phyloP scores from a whole-genome alignment of 2,113 vertebrate species.

The Peromyscus maniculatus region DNA sequence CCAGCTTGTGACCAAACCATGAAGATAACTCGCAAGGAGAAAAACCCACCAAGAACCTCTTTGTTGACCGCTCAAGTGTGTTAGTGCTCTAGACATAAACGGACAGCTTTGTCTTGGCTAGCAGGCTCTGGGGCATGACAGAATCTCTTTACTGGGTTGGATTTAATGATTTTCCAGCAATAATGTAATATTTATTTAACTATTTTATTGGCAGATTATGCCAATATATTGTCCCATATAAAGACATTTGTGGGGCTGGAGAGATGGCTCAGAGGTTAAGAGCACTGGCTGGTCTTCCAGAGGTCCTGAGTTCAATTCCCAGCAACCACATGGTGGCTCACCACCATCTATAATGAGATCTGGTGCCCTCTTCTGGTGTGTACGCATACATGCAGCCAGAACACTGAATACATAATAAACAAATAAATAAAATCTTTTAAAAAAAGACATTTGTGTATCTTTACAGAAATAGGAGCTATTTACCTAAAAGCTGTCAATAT shows the following conservation, averaged over 20 bases:
- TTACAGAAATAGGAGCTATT: constrained; percentile 21
- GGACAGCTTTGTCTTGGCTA: background rate
- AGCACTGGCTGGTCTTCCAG: too few species aligned
- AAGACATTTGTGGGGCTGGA: background rate
- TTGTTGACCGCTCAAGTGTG: background rate
- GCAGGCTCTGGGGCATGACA: background rate
- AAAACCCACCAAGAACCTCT: background rate
- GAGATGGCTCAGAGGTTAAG: too few species aligned
- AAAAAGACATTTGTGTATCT: background rate
- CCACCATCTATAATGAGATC: too few species aligned
- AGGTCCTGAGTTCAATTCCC: too few species aligned
- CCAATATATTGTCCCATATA: background rate
- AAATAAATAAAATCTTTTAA: too few species aligned
- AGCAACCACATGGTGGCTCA: too few species aligned
- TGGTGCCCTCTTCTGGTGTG: too few species aligned
- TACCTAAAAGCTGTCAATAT: background rate
- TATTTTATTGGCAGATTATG: background rate
- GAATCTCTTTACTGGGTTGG: background rate
- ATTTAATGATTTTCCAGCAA: constrained; percentile 2
- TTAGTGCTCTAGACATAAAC: background rate
- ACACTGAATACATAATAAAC: too few species aligned
- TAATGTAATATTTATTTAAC: background rate
- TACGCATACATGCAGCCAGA: too few species aligned
- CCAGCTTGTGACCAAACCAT: too few species aligned
- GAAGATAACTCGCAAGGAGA: background rate